Base-by-base conservation (phyloP, 37 sponge, comb jelly and placozoan species). In the Bolinopsis microptera region DNA sequence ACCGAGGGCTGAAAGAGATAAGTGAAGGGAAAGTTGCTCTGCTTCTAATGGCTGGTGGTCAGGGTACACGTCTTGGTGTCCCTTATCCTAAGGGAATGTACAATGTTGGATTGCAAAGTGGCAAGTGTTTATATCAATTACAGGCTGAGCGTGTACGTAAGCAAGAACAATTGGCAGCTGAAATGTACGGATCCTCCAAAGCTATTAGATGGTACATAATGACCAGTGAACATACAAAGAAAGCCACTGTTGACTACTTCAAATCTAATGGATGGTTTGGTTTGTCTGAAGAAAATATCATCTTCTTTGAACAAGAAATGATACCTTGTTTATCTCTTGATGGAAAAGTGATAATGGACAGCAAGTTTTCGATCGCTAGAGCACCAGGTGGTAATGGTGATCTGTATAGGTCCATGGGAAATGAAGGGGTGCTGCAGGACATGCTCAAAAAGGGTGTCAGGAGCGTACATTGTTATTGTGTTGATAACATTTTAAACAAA, bases 351-450 rank as follows among this genome's bases (percentile, higher is more conserved):
- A 92, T 96, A 36, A 93, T 97, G 38, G 69, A 39, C 16, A 88
- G 83, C 30, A 93, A 93, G 38, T 80, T 94, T 86, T 61, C 83
- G 16, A 8, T 98, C 0, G 95, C 97, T 27, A 35, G 95, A 23
- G 96, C 99, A 35, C 99, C 99, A 26, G 96, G 96, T n/a, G 99
- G 99, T 0, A 98, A 98, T 94, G 99, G 99, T 0, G 99, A 96
- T 5, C 94, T 97, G 0, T 97, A 97, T 68, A 88, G 93, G 23
- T 96, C 98, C 16, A 93, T 97, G 13, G 93, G 40, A 30, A 70
- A 93, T 38, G 39, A 75, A 26, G 76, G 94, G 3, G 33, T 92
- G 1, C 83, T 94, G 18, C 83, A 93, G 86, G 99, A 98, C 92
- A 98, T 98, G 99, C 76, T 94, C 70, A 21, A 35, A 27, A 82